Evolutionary conservation across 2,888 invertebrate genomes (phyloP), one percentile per base, ranked within the genome.

Genomic region (Barypeithes pellucidus): DNA sequence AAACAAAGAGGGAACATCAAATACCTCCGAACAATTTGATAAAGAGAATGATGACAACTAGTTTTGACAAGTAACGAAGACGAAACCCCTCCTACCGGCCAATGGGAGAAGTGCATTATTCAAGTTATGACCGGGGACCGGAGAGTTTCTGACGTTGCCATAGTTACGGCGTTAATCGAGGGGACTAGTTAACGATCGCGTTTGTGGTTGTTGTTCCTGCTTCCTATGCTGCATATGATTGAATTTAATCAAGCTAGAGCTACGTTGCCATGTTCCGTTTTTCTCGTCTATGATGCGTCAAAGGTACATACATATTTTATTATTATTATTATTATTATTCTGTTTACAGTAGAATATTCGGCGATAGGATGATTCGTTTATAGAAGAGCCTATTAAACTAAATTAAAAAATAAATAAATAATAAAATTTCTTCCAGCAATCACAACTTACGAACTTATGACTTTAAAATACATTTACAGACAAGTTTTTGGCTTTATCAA

Each of bases 91-190:
- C 63, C 61, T 33, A 24, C 47, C 12, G n/a, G 29, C 47, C 63
- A 63, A 63, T 63, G 20, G 18, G 33, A 18, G 4, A 11, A 33
- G 33, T 33, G 54, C 33, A 57, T 33, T 33, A 11, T 33, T 57
- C 7, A 57, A 18, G 18, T 16, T 57, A 36, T 57, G 33, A 33
- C 33, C 12, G 54, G 54, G 54, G 54, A 36, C 14, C 11, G 12
- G 33, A 33, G 29, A n/a, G 20, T 20, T 41, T 61, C 61, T 22
- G 61, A n/a, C 43, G 61, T 43, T 41, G 61, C 45, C 9, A 61
- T 61, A 61, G 61, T 61, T 61, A 61, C 61, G 61, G 41, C 41
- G 61, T 41, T 41, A 14, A 24, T 45, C 61, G 61, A 61, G 43
- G 45, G 43, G 45, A 45, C 41, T 61, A 16, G 41, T 16, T 61